Evolutionary conservation across 2,888 invertebrate genomes (phyloP).

Genomic region (Agriopis marginaria): DNA sequence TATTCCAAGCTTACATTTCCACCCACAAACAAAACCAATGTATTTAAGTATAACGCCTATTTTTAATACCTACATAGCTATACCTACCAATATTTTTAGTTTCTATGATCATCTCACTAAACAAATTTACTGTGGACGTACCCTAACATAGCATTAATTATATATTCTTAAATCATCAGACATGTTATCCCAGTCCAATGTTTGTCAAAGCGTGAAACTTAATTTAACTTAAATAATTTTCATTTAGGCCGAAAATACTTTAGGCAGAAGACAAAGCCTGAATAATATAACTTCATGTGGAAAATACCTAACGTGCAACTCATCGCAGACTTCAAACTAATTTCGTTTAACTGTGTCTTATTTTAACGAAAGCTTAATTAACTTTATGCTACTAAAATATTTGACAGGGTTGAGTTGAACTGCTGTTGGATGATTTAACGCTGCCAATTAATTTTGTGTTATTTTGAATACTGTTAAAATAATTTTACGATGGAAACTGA

Average conservation of each 20-base stretch:
- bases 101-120: neutral
- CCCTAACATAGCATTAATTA: neutral
- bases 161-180: neutral
- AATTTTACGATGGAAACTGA: neutral
- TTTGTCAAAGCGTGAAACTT: constrained; percentile 5
- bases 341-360: constrained; percentile 18
- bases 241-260: constrained; percentile 12
- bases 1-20: neutral
- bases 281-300: constrained; percentile 23
- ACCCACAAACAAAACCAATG: neutral
- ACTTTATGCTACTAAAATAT: constrained; percentile 11
- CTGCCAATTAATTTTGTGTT: neutral
- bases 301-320: constrained; percentile 23
- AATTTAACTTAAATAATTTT: constrained; percentile 19
- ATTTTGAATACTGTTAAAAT: neutral
- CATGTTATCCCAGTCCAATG: constrained; percentile 1
- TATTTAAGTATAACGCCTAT: neutral
- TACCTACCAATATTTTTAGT: neutral
- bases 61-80: neutral
- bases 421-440: constrained; percentile 2
- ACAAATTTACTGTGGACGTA: neutral
- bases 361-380: constrained; percentile 18
- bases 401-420: neutral
- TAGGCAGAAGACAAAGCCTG: constrained; percentile 22
- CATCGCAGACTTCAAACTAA: constrained; percentile 23